A percentile compares a stretch with the other conserved stretches of the same genome.
Evolutionary conservation across 2,113 vertebrate species (phyloP).

Genomic region (Agapornis roseicollis): DNA sequence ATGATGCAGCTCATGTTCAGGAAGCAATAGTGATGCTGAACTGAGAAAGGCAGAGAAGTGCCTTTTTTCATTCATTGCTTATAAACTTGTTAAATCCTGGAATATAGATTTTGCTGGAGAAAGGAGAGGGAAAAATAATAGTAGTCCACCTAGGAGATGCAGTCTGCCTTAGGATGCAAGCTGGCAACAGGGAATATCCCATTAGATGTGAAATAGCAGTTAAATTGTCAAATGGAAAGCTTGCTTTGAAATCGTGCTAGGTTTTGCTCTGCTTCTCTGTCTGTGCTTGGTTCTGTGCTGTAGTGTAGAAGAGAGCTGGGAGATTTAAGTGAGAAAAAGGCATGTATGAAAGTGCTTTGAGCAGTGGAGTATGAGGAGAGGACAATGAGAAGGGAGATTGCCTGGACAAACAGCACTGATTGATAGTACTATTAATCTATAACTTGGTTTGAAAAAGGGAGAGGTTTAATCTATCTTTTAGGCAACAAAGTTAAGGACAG

Average conservation of each 20-base stretch:
- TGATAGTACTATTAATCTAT: accelerated
- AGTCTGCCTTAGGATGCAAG: background rate
- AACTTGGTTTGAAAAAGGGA: background rate
- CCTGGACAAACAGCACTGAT: background rate
- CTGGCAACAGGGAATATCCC: background rate
- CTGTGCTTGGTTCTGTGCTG: accelerated
- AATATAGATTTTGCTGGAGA: background rate
- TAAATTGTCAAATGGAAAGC: background rate
- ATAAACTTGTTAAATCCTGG: background rate
- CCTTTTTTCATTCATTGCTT: background rate
- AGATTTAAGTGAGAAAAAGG: background rate
- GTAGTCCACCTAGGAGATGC: background rate
- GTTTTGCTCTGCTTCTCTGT: background rate
- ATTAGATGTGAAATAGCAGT: background rate
- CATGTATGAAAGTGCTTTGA: background rate
- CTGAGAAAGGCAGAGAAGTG: background rate
- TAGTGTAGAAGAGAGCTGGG: background rate
- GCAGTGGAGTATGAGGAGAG: background rate
- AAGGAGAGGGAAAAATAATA: background rate
- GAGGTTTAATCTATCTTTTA: background rate
- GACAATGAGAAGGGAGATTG: background rate
- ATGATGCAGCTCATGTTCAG: background rate
- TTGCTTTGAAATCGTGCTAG: background rate
- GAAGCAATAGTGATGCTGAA: background rate
- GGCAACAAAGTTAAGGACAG: background rate